Conservation (phyloP, 2,888 invertebrate genomes). For the Rotaria sp. region DNA sequence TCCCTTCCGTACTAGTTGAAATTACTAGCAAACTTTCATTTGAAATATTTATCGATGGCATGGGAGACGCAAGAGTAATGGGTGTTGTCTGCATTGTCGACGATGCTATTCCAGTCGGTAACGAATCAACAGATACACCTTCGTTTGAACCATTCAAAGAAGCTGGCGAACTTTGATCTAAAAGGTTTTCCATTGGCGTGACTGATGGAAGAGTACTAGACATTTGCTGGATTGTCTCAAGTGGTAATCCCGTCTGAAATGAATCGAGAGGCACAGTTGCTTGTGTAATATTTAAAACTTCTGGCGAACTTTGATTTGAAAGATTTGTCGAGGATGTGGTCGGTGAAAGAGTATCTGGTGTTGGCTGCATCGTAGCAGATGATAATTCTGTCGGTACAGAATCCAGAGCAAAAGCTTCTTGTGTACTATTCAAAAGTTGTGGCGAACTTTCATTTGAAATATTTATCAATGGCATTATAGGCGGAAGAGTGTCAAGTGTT, state of each 20-base stretch:
- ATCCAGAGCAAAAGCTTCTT: no score
- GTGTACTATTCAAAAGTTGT: no score
- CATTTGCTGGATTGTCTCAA: neutral
- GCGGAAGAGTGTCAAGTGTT: neutral
- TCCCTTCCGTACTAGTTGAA: neutral
- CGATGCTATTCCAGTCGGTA: neutral
- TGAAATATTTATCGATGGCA: neutral
- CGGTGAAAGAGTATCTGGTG: neutral
- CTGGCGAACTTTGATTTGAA: no score
- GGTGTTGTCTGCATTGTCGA: no score
- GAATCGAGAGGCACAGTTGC: no score
- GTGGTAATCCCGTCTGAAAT: neutral
- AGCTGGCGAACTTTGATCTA: neutral
- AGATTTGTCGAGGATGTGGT: no score
- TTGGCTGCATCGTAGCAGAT: neutral
- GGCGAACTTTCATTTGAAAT: no score
- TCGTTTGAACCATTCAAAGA: neutral
- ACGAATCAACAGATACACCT: neutral
- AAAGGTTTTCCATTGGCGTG: neutral
- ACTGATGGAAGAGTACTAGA: fast-evolving
- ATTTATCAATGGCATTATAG: neutral
- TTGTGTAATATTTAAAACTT: no score
- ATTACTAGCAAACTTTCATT: neutral
- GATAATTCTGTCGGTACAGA: neutral
- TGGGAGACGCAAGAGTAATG: neutral